Evolutionary conservation across 1,140 invertebrate genomes (phyloP).

Genomic region (Venturia canescens): DNA sequence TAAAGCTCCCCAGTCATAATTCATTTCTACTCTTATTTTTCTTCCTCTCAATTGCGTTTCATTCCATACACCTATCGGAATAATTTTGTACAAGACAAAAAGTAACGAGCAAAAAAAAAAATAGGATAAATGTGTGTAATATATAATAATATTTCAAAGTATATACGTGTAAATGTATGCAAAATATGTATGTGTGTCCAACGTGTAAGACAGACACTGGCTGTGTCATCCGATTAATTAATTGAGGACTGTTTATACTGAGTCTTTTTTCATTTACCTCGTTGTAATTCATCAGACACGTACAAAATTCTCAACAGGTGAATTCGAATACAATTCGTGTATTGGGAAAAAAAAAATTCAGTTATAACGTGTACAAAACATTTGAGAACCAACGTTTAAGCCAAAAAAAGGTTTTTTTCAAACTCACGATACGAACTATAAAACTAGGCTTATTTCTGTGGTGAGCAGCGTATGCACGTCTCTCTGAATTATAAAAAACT

Average conservation of each 20-base stretch:
- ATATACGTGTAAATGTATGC: not conserved
- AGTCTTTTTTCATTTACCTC: not conserved
- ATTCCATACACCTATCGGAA: constrained; percentile 31
- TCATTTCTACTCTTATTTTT: not conserved
- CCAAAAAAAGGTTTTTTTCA: too few species aligned
- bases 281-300: constrained; percentile 16
- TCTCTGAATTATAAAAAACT: too few species aligned
- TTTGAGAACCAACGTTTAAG: too few species aligned
- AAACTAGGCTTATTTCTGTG: too few species aligned
- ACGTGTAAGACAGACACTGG: constrained; percentile 10
- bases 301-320: constrained; percentile 5
- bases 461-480: too few species aligned
- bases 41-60: not conserved
- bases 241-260: constrained; percentile 36
- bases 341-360: too few species aligned
- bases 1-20: not conserved
- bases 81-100: constrained; percentile 46
- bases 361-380: not conserved
- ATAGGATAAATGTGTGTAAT: constrained; percentile 30
- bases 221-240: constrained; percentile 14
- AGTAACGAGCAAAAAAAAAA: constrained; percentile 32
- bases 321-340: not conserved
- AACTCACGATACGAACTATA: too few species aligned
- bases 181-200: constrained; percentile 11
- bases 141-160: not conserved